Base-by-base conservation (phyloP, 1,140 invertebrate genomes). In the Hycleus cichorii region DNA sequence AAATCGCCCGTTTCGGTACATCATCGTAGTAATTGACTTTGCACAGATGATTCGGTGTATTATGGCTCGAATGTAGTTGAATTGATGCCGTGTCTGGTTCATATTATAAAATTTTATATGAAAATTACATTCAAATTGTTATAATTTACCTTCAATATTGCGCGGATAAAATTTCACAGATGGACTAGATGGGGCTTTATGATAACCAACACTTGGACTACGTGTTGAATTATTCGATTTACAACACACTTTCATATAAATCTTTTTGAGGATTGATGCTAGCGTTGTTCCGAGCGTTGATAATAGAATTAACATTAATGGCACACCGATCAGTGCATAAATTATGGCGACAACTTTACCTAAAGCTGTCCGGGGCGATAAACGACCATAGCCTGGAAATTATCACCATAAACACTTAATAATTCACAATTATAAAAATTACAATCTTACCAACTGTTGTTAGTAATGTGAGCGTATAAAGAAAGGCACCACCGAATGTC, bases 321-420 rank as follows among this genome's bases (percentile, higher is more conserved):
- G 93, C 32, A 94, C 90, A 1, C 93, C 90, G 65, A 83, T 79
- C 65, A 84, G 77, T 1, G 93, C 91, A 72, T 95, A 95, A 8
- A 93, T 75, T 64, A 95, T 93, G 1, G 91, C 93, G 1, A 90
- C 83, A 24, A 91, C 78, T 70, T 91, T 88, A 2, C 93, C 93
- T 10, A 78, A 71, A 6, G 80, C 71, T 18, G 90, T 92, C 64
- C 83, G 84, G n/a, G 89, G 90, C 9, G 85, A 83, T 52, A 89
- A 78, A 71, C 88, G 86, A 25, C 89, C 89, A 69, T 91, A 91
- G 58, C 89, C 89, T 89, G 72, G 42, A 74, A 72, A 67, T 39
- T 39, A 39, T 39, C 10, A 7, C 6, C 6, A 39, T 10, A 2
- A 39, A 39, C 10, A 39, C 1, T 7, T 2, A 7, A 7, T 39